Evolutionary conservation across 2,113 vertebrate species (phyloP).

Genomic region (Mesoclemmys tuberculata): DNA sequence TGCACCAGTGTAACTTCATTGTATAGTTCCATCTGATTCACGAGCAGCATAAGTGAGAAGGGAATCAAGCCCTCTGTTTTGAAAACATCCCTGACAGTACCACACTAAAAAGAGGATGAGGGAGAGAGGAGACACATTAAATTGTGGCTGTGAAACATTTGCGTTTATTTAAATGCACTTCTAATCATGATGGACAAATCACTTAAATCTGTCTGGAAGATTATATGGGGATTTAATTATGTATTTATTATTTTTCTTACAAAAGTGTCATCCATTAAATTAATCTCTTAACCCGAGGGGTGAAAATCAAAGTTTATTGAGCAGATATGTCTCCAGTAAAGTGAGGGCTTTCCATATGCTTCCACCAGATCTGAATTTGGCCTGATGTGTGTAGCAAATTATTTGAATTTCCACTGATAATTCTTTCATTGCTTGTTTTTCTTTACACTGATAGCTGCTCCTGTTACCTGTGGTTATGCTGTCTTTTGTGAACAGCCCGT

Average conservation of each 20-base stretch:
- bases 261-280: neutral
- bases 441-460: neutral
- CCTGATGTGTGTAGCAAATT: neutral
- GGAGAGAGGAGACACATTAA: neutral
- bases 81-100: constrained; percentile 24
- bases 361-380: neutral
- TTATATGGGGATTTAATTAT: neutral
- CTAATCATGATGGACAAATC: neutral
- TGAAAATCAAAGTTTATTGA: neutral
- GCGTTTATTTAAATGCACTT: constrained; percentile 43
- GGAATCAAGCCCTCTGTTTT: constrained; percentile 1
- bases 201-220: neutral
- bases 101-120: neutral
- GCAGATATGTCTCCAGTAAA: neutral
- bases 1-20: neutral
- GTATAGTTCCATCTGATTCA: neutral
- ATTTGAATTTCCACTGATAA: neutral
- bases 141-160: constrained; percentile 19
- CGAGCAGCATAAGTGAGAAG: neutral
- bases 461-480: neutral
- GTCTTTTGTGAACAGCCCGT: neutral
- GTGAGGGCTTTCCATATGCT: fast-evolving
- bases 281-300: neutral
- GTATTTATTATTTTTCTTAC: neutral
- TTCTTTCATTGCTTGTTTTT: neutral